Base-by-base conservation (phyloP, 2,797 vertebrate species). In the Pipistrellus nathusii region DNA sequence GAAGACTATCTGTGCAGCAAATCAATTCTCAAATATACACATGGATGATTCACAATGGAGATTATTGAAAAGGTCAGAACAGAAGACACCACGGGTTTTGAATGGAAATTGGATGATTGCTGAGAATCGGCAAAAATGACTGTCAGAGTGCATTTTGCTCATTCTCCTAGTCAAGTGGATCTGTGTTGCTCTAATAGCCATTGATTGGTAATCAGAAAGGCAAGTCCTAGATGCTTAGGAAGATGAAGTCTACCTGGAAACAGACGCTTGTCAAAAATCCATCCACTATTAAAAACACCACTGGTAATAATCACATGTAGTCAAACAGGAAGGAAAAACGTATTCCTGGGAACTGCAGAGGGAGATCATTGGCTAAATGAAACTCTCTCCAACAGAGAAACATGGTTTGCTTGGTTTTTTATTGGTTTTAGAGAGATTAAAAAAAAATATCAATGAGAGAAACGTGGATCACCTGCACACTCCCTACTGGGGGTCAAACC, bases 51-150 rank as follows among this genome's bases (percentile, higher is more conserved):
- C 94, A 71, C 85, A 90, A 46, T 32, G 55, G 62, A 92, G 46
- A 90, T 92, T 14, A 97, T 23, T 83, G 59, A 66, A 83, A 96
- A 92, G 83, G 46, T 94, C 80, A 88, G 68, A 95, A 77, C 48
- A 94, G 93, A 90, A 80, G 82, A 75, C 23, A 71, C 0, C 69
- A 48, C 62, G 20, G n/a, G 35, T 51, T 88, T 53, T 76, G 85
- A 88, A 83, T 83, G 53, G 64, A 93, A 88, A 94, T n/a, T 69
- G 64, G 46, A 77, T 90, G 78, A 89, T 75, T 87, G 72, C 53
- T 72, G 44, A 66, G 55, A 91, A 51, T 95, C 44, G n/a, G 72
- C n/a, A 90, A 93, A 93, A 93, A 91, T 93, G 90, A 88, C 30
- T 48, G 1, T 27, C 53, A 14, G 12, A 89, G n/a, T 51, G 6